Evolutionary conservation across 2,797 vertebrate genomes (phyloP).

Genomic region (Hypotaenidia philippensis): DNA sequence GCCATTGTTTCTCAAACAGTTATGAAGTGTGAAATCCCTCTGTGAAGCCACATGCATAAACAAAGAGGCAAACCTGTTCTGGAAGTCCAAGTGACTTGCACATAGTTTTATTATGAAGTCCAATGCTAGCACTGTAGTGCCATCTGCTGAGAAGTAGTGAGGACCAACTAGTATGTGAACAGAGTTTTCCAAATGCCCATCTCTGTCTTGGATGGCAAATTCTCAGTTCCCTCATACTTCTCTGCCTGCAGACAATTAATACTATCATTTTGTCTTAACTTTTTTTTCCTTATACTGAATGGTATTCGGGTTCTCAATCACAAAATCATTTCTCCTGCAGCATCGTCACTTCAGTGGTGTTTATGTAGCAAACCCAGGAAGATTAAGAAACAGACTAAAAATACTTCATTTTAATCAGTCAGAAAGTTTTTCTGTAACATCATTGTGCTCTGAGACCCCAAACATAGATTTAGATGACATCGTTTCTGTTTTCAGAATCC

Average conservation of each 20-base stretch:
- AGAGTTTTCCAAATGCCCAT: background rate
- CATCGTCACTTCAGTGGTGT: background rate
- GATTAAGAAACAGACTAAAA: background rate
- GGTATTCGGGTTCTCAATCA: background rate
- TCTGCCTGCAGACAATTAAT: background rate
- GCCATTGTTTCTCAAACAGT: background rate
- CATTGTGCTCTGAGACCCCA: background rate
- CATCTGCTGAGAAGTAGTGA: conserved; percentile 76
- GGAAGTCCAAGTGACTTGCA: background rate
- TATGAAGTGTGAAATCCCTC: background rate
- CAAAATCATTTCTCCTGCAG: background rate
- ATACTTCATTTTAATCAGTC: background rate
- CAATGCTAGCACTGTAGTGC: conserved; percentile 68
- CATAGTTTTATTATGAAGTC: background rate
- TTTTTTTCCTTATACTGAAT: background rate
- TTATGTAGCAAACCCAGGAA: background rate
- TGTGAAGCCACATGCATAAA: background rate
- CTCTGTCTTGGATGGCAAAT: background rate
- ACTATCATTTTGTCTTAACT: background rate
- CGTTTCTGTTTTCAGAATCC: background rate
- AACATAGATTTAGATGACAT: background rate
- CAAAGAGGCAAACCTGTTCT: background rate
- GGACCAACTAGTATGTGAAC: background rate
- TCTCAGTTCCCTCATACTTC: background rate
- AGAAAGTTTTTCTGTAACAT: background rate